A percentile compares a stretch with the other conserved stretches of the same genome.
Evolutionary conservation across 2,113 vertebrate species (phyloP).

Genomic region (Xenopus tropicalis): DNA sequence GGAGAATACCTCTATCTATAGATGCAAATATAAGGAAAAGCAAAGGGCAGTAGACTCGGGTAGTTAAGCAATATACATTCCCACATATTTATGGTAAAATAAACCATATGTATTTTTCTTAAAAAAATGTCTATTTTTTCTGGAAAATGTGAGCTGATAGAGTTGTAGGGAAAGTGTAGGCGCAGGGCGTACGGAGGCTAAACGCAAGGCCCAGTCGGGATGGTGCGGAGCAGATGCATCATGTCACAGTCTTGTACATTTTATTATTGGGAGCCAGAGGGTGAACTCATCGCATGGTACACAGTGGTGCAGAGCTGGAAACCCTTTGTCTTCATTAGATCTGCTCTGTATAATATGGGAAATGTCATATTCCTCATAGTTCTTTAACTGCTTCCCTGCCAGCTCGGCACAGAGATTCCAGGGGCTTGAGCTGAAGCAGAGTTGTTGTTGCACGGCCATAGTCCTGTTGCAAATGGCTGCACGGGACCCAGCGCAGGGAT

Average conservation of each 20-base stretch:
- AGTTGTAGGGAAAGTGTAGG: neutral
- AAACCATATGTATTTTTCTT: no score
- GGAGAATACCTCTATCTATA: no score
- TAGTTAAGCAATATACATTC: no score
- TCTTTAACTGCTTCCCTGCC: neutral
- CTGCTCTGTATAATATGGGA: neutral
- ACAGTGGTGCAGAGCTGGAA: slow-evolving; percentile 49
- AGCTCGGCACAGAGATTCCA: no score
- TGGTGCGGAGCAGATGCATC: slow-evolving; percentile 63
- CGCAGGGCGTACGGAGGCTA: slow-evolving; percentile 57
- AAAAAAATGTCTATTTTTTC: no score
- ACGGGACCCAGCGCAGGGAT: no score
- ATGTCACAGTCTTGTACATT: slow-evolving; percentile 56
- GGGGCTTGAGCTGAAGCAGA: no score
- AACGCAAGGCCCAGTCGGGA: slow-evolving; percentile 17
- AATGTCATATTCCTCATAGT: neutral
- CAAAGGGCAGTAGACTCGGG: no score
- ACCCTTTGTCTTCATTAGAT: slow-evolving; percentile 50
- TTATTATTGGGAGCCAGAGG: slow-evolving; percentile 55
- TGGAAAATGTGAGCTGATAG: slow-evolving; percentile 24
- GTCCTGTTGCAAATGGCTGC: no score
- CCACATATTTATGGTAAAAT: no score
- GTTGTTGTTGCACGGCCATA: no score
- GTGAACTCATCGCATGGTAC: slow-evolving; percentile 65
- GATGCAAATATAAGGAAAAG: no score